Evolutionary conservation across 2,113 vertebrate genomes (phyloP).

Genomic region (Neopipo cinnamomea): DNA sequence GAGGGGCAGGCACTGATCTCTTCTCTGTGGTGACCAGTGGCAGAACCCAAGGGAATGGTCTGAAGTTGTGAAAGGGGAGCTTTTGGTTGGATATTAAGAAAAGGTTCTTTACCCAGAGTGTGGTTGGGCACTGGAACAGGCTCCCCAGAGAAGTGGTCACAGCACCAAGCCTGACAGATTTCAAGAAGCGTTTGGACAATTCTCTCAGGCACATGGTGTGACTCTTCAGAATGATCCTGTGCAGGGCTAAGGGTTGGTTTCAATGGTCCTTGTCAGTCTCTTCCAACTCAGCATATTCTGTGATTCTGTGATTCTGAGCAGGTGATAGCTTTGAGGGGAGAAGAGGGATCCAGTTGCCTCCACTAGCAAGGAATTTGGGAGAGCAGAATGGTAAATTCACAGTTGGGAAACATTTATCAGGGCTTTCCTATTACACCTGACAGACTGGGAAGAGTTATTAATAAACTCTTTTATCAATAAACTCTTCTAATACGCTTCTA

Average conservation of each 20-base stretch:
- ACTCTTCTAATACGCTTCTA: not conserved
- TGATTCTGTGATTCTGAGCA: not conserved
- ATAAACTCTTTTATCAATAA: too few relatives aligned
- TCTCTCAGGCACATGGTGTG: not conserved
- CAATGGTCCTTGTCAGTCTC: not conserved
- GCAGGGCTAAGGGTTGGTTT: not conserved
- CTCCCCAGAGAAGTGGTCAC: not conserved
- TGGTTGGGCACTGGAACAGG: not conserved
- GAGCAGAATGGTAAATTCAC: not conserved
- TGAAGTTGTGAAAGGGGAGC: not conserved
- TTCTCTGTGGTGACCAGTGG: not conserved
- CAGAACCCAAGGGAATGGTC: not conserved
- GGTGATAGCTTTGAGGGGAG: not conserved
- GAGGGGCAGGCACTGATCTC: not conserved
- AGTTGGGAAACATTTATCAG: not conserved
- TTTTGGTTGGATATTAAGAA: not conserved
- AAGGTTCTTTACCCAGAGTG: not conserved
- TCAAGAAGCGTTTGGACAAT: not conserved
- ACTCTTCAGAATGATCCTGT: not conserved
- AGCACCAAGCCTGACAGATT: not conserved
- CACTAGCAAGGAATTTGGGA: not conserved
- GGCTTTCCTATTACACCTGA: not conserved
- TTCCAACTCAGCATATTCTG: not conserved
- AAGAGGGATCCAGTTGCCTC: not conserved
- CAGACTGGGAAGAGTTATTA: not conserved